phyloP scores from a whole-genome alignment of 2,797 vertebrate genomes.

The Sebastes vulpes region DNA sequence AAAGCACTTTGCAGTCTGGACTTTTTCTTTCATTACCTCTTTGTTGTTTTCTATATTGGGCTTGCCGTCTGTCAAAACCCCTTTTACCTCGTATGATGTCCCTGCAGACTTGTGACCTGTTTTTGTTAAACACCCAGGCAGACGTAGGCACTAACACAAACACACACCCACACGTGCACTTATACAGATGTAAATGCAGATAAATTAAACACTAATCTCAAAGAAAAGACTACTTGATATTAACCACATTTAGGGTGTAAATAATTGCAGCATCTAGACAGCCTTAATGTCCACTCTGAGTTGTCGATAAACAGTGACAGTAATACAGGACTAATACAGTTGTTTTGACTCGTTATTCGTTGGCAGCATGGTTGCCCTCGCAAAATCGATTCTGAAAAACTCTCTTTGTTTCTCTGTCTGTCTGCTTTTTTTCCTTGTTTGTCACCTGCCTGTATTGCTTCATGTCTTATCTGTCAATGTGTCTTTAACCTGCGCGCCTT shows the following conservation, averaged over 20 bases:
- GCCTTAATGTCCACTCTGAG: neutral
- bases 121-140: constrained; percentile 17
- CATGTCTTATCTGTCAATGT: constrained; percentile 26
- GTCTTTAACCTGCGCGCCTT: constrained; percentile 34
- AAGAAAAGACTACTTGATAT: neutral
- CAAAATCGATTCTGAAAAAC: constrained; percentile 33
- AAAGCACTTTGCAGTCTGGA: constrained; percentile 35
- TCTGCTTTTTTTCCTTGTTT: neutral
- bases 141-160: neutral
- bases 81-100: constrained; percentile 31
- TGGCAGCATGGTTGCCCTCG: neutral
- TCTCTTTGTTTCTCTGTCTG: constrained; percentile 9
- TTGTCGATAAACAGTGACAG: constrained; percentile 14
- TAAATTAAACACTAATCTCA: neutral
- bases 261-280: neutral
- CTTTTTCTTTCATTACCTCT: constrained; percentile 36
- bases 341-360: constrained; percentile 2
- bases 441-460: constrained; percentile 48
- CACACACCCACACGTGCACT: neutral
- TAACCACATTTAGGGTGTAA: neutral
- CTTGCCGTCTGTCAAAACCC: constrained; percentile 12
- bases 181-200: neutral
- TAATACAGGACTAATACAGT: neutral
- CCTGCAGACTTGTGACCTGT: constrained; percentile 28
- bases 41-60: constrained; percentile 55